Conservation (phyloP, 2,113 vertebrate genomes). For the Tenebrosternarchus preto region DNA sequence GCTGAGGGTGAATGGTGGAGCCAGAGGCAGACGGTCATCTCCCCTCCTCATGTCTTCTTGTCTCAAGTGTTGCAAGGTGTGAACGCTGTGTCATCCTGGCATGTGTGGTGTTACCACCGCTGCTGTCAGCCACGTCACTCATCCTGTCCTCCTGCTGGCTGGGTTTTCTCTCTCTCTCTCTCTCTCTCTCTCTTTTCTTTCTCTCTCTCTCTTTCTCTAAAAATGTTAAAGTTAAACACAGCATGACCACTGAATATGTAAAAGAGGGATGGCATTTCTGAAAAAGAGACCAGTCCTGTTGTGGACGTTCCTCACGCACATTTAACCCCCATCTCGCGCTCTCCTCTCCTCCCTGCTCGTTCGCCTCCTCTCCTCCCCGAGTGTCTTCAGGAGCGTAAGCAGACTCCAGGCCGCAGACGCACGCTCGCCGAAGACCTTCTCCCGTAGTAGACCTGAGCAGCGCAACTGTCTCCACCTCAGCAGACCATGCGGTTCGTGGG, state of each 20-base stretch:
- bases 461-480: background rate
- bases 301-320: slow-evolving; percentile 59
- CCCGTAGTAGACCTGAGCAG: slow-evolving; percentile 18
- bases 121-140: slow-evolving; percentile 16
- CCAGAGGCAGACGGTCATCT: slow-evolving; percentile 43
- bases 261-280: slow-evolving; percentile 40
- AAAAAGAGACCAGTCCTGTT: slow-evolving; percentile 41
- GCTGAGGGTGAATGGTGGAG: slow-evolving; percentile 42
- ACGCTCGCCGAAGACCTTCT: slow-evolving; percentile 1
- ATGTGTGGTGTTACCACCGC: slow-evolving; percentile 28
- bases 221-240: slow-evolving; percentile 23
- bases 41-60: slow-evolving; percentile 36
- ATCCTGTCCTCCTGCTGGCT: background rate
- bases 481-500: slow-evolving; percentile 44
- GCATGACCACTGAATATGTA: slow-evolving; percentile 42
- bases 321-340: slow-evolving; percentile 21
- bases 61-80: slow-evolving; percentile 49
- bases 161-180: background rate
- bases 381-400: slow-evolving; percentile 48
- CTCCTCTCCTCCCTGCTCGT: slow-evolving; percentile 42
- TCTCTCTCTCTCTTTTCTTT: background rate
- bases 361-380: slow-evolving; percentile 28
- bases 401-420: slow-evolving; percentile 45
- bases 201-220: background rate
- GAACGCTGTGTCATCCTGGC: slow-evolving; percentile 40